These are phyloP conservation scores for Agrochola macilenta DNA, from an alignment of 2,888 invertebrate species.

Conservation along the genomic window DNA sequence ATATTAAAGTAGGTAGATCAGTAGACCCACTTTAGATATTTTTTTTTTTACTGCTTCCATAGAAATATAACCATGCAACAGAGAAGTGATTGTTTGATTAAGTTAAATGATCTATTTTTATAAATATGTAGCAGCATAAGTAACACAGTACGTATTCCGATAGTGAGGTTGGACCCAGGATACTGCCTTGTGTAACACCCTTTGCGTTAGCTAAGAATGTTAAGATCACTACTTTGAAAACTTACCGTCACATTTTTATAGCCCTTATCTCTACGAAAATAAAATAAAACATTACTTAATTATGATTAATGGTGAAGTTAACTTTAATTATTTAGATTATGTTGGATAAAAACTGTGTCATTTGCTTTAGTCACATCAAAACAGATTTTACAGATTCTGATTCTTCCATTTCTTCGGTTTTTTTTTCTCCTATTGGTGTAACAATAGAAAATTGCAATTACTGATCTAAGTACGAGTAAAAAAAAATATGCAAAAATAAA, in stretches of 20 bases:
- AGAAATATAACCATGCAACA: neutral
- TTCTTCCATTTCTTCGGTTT: neutral
- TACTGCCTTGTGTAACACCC: conserved; percentile 17
- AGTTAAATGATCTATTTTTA: neutral
- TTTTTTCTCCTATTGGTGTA: neutral
- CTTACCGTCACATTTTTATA: neutral
- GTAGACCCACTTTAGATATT: neutral
- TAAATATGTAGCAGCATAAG: neutral
- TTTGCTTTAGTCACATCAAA: neutral
- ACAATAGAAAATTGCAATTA: neutral
- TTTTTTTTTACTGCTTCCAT: neutral
- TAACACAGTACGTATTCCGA: neutral
- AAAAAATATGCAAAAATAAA: too few relatives aligned
- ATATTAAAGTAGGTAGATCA: neutral
- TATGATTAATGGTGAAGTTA: neutral
- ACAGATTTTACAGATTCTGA: neutral
- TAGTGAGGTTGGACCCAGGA: neutral
- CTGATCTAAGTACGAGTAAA: too few relatives aligned
- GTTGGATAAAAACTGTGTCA: neutral
- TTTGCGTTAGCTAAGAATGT: neutral
- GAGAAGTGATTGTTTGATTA: neutral
- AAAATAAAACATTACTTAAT: neutral
- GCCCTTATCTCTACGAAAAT: neutral
- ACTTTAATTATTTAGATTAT: neutral
- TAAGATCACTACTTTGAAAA: neutral